Base-by-base conservation (phyloP, 2,113 vertebrate genomes). In the Corythornis cristatus region DNA sequence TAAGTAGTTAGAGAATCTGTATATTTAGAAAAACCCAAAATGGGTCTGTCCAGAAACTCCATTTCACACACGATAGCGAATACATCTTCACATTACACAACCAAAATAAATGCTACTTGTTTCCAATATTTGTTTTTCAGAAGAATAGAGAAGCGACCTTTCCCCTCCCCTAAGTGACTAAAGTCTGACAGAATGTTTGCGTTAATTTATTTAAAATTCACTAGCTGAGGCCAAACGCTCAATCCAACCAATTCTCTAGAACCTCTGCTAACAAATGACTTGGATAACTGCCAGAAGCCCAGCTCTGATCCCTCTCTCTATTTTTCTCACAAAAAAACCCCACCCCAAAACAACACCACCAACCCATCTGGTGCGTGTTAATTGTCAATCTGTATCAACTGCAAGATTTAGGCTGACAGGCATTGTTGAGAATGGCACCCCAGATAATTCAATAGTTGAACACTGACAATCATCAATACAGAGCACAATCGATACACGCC, bases 201-300 rank as follows among this genome's bases (percentile, higher is more conserved):
- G 45, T 75, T 95, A 92, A 95, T 95, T 89, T 83, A 95, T 92
- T 94, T 89, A 78, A 86, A 93, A 81, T 58, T 76, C 43, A 37
- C 64, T 33, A 15, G 89, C 60, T 62, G 64, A 78, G 92, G 85
- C 80, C 84, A 93, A 96, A 94, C 11, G 2, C 51, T 95, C 71
- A 83, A 81, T 70, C 65, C 86, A 95, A 93, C 68, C 64, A n/a
- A 51, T 81, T 74, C 92, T 88, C 83, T 74, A 65, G 93, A 94
- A 65, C 8, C 43, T 83, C 79, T 77, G 51, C 88, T 95, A 87
- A 93, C 91, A 91, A 95, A 96, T 91, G 68, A 70, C 71, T 71
- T 96, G 95, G 94, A 54, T 81, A 88, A 92, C 58, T 73, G 83
- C 93, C 95, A 96, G 71, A 62, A 83, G 65, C 45, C 42, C 0